Percentiles rank a stretch among this genome's conserved stretches.
phyloP scores from a whole-genome alignment of 2,113 vertebrate genomes.

The Crotalus viridis region DNA sequence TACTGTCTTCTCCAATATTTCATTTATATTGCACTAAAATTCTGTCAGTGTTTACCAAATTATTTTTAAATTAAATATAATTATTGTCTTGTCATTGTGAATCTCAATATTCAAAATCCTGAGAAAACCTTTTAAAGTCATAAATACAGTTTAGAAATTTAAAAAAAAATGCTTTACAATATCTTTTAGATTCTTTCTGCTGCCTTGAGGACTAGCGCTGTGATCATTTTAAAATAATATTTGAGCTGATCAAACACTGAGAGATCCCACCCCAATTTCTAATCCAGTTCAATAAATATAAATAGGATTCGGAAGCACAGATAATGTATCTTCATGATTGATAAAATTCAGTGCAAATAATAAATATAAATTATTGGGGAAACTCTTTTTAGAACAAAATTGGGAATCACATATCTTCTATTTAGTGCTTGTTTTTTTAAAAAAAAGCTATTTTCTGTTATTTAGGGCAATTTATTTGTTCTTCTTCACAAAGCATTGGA shows the following conservation, averaged over 20 bases:
- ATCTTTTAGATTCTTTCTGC: neutral
- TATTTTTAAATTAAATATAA: neutral
- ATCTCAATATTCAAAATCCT: neutral
- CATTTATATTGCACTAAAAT: neutral
- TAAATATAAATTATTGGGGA: neutral
- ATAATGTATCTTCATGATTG: accelerated
- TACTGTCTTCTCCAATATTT: neutral
- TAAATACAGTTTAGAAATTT: neutral
- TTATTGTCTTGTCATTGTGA: neutral
- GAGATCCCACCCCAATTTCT: neutral
- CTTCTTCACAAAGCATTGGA: neutral
- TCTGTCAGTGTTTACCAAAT: neutral
- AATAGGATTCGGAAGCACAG: neutral
- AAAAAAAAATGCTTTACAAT: neutral
- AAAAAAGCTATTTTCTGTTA: neutral
- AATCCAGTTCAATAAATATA: neutral
- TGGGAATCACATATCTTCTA: neutral
- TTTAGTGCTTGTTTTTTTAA: neutral
- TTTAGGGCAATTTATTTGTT: neutral
- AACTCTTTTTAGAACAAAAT: neutral
- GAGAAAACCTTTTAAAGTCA: neutral
- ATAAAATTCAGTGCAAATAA: slow-evolving; percentile 27
- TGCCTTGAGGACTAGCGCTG: neutral
- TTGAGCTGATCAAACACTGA: neutral
- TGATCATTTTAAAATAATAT: neutral